Base-by-base conservation (phyloP, 2,888 invertebrate genomes). In the Elaeidobius kamerunicus region DNA sequence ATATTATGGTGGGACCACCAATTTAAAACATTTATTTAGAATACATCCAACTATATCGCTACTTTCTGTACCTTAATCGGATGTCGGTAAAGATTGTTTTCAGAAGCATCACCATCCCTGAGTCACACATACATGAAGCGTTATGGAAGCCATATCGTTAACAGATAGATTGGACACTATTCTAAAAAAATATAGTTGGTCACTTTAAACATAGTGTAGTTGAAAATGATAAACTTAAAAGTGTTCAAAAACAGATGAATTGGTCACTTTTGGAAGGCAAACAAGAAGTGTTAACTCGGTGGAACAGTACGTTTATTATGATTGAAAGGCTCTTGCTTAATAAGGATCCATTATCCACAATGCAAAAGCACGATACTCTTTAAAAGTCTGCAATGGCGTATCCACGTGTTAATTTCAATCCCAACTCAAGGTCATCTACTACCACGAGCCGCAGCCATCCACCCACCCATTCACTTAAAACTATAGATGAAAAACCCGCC, bases 231-330 rank as follows among this genome's bases (percentile, higher is more conserved):
- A 23, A 23, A 23, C 23, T 23, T 23, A 23, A 23, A 23, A 23
- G 23, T 9, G 23, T 23, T 23, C 23, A 23, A 23, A 9, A 23
- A 23, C 23, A 23, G 23, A 23, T 23, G 23, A 23, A 23, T 9
- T 23, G 4, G 9, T 9, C 23, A 23, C 23, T 23, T 23, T 9
- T 9, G 5, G 9, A 23, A 23, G 23, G 4, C 23, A 23, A 23
- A 23, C 9, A 23, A 39, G 62, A 23, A 23, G 23, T 23, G 5
- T 23, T 9, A 23, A 23, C 23, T 23, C 23, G 9, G 4, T 23
- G 23, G 23, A 23, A 23, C 23, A 23, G 23, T 9, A 23, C 23
- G 23, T 23, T 23, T 6, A 23, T 23, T 23, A 23, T 23, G 23
- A 23, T 23, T 23, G 23, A 23, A 23, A 23, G 23, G 23, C 23